Evolutionary conservation across 2,888 invertebrate genomes (phyloP), one percentile per base, ranked within the genome.

Genomic region (Acleris holmiana): DNA sequence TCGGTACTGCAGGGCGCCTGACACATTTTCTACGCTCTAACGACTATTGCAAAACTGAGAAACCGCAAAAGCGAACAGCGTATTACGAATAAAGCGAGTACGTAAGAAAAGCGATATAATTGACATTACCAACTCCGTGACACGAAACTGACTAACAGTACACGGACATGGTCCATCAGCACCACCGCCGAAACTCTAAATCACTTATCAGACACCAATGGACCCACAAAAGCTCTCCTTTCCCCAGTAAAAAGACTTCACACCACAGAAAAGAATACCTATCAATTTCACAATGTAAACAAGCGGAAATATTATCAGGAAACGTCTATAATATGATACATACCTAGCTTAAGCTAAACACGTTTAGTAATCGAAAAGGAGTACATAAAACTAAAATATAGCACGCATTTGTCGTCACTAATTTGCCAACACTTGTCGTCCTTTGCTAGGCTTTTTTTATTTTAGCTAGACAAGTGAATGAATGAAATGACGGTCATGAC

Each of bases 21-120:
- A 91, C 91, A 92, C 89, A 83, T 83, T 90, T 91, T 89, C 87
- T 83, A 90, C 89, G 92, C 83, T 91, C 90, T 85, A 86, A 83
- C 85, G 88, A 85, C 78, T 83, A 81, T 92, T 92, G 88, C 91
- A 90, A 92, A 91, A 91, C 84, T 81, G 71, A 69, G 73, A 75
- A 78, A 80, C 80, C 80, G 82, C 83, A 78, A 79, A 75, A 73
- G 75, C 70, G 69, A 62, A 71, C 79, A 67, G 53, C 60, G 60
- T 60, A 60, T 41, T 54, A 50, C 54, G 29, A 55, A 71, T 73
- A 69, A 58, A 65, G 56, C 63, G 54, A 68, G 62, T 66, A 73
- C 70, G 71, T 73, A 72, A 71, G 70, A 70, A 67, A 71, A 69
- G 74, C 71, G 72, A 71, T 73, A 71, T 73, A 73, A 76, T 71